Evolutionary conservation across 1,140 invertebrate species (phyloP).

Genomic region (Brachionus asplanchnoidis): DNA sequence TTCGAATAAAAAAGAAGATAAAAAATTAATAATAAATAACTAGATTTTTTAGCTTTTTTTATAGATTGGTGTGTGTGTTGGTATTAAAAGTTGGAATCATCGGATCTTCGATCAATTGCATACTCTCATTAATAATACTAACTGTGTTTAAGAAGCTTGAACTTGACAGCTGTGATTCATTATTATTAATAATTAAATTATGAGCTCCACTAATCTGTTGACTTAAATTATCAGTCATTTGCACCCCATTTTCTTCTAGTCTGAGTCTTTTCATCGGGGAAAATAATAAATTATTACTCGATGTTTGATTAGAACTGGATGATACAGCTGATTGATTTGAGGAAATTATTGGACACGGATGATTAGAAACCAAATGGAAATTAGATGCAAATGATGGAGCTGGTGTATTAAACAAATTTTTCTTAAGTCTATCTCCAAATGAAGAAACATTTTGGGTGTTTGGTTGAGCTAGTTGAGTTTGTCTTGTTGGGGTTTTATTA

Average conservation of each 20-base stretch:
- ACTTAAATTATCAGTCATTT: neutral
- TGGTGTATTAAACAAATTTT: conserved; percentile 26
- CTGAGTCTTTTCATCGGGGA: conserved; percentile 26
- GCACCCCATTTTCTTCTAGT: neutral
- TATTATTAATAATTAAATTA: neutral
- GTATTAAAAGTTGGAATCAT: neutral
- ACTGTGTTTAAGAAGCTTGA: neutral
- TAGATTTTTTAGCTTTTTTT: neutral
- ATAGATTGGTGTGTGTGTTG: neutral
- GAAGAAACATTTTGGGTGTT: neutral
- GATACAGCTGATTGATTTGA: conserved; percentile 1
- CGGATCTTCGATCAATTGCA: neutral
- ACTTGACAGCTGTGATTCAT: neutral
- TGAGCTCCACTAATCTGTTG: neutral
- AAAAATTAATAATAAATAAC: neutral
- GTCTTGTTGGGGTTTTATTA: conserved; percentile 19
- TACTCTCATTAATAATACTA: neutral
- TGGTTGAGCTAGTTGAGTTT: neutral
- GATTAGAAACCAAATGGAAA: conserved; percentile 50
- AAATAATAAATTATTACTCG: neutral
- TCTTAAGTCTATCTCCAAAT: conserved; percentile 22
- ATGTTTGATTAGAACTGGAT: conserved; percentile 46
- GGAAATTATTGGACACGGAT: neutral
- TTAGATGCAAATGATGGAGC: neutral
- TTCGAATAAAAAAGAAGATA: neutral